These are phyloP conservation scores for Folsomia candida DNA, from an alignment of 2,888 invertebrate species.

Conservation along the genomic window DNA sequence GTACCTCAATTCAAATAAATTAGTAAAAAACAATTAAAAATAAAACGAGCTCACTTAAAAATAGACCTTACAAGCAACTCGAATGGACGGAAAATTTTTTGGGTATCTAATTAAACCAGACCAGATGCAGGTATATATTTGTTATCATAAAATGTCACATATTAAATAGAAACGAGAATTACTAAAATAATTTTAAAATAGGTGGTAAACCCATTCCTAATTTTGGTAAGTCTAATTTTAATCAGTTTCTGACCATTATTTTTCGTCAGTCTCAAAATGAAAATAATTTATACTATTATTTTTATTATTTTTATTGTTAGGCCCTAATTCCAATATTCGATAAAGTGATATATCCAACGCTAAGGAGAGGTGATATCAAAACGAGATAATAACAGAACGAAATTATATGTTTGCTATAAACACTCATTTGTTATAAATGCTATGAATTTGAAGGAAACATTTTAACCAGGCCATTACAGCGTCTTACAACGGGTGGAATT, in stretches of 20 bases:
- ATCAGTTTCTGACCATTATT: too few relatives aligned
- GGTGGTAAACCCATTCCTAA: constrained; percentile 56
- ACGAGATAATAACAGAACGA: too few relatives aligned
- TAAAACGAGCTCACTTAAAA: too few relatives aligned
- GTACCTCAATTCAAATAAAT: too few relatives aligned
- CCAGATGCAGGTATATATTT: constrained; percentile 56
- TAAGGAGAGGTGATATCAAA: constrained; percentile 48
- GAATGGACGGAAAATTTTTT: constrained; percentile 53
- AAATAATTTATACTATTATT: too few relatives aligned
- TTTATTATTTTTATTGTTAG: too few relatives aligned
- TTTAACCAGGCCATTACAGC: constrained; percentile 56
- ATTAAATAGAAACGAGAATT: not conserved
- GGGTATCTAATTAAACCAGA: constrained; percentile 56
- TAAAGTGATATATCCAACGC: constrained; percentile 55
- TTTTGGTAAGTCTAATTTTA: too few relatives aligned
- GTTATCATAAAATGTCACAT: not conserved
- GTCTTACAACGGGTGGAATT: constrained; percentile 58
- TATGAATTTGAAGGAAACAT: too few relatives aligned
- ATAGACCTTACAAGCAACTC: constrained; percentile 56
- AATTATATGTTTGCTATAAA: too few relatives aligned
- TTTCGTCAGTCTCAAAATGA: too few relatives aligned
- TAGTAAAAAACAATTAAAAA: too few relatives aligned
- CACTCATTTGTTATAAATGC: too few relatives aligned
- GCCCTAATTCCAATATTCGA: constrained; percentile 57
- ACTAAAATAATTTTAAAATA: constrained; percentile 10